Evolutionary conservation across 2,113 vertebrate genomes (phyloP).

Genomic region (Chaenocephalus aceratus): DNA sequence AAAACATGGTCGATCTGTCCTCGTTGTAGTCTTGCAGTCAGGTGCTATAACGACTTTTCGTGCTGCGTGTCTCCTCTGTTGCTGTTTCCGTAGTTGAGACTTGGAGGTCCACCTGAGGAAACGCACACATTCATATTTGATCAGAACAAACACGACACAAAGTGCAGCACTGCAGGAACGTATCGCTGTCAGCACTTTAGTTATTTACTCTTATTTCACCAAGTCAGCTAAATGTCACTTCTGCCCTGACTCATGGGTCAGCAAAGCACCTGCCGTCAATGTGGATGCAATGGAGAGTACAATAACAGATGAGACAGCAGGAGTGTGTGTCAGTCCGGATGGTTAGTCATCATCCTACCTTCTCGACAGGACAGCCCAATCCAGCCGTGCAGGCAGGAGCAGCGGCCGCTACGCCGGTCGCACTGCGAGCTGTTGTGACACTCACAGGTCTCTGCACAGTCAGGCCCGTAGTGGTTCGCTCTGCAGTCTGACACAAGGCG

Average conservation of each 20-base stretch:
- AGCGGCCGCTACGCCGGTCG: constrained; percentile 84
- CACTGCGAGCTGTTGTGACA: constrained; percentile 87
- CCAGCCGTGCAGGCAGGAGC: constrained; percentile 85
- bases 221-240: constrained; percentile 57
- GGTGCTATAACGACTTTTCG: constrained; percentile 72
- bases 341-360: constrained; percentile 77
- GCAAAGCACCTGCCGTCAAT: constrained; percentile 25
- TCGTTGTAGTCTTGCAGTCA: constrained; percentile 8
- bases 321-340: background rate
- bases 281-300: background rate
- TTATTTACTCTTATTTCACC: constrained; percentile 56
- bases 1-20: constrained; percentile 2
- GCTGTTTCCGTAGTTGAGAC: constrained; percentile 29
- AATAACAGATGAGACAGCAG: background rate
- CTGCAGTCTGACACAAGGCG: constrained; percentile 84
- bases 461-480: constrained; percentile 83
- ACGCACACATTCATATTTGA: constrained; percentile 13
- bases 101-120: constrained; percentile 72
- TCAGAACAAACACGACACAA: constrained; percentile 26
- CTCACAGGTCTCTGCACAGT: constrained; percentile 86
- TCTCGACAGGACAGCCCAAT: constrained; percentile 87
- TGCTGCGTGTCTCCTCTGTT: constrained; percentile 44
- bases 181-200: constrained; percentile 52
- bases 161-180: constrained; percentile 42
- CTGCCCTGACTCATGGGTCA: constrained; percentile 5